Base-by-base conservation (phyloP, 2,113 vertebrate genomes). In the Nerophis lumbriciformis region DNA sequence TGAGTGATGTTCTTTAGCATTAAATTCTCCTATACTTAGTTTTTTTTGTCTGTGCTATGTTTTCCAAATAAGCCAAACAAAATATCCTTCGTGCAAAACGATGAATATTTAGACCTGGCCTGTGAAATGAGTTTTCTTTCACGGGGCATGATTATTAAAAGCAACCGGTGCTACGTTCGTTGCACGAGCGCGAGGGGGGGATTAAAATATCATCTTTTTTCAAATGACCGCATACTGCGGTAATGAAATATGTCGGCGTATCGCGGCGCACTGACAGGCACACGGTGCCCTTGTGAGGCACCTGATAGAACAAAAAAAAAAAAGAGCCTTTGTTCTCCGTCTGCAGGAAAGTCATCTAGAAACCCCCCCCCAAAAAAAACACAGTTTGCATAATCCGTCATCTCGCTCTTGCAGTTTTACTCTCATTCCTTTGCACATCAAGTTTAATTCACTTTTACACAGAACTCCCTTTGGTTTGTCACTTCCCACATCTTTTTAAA, bases 141-240 rank as follows among this genome's bases (percentile, higher is more conserved):
- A 28, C 28, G 15, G 28, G 15, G 4, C 47, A 37, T 61, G 16
- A 57, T 42, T 42, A 42, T 36, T 53, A 28, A 53, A 42, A 42
- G 42, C 42, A 45, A 37, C 28, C 4, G 6, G 4, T 53, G 52
- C 28, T 35, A 53, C 36, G 28, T 36, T 4, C 13, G 8, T 28
- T 37, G 52, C 14, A 36, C 52, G 5, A 28, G 35, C 13, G 13
- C 4, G 28, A 36, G 10, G 16, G 14, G 7, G 4, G 5, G 56
- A 42, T 63, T 71, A 13, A 57, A 61, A 53, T 58, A 65, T 55
- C 53, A 16, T 44, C 58, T 61, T 59, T 53, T 28, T 80, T 75
- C 63, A 76, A 71, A 71, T 58, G 51, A 73, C 48, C 64, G 39
- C 39, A 65, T 42, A 65, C 59, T 59, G 59, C 50, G 48, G 14